Evolutionary conservation across 2,113 vertebrate species (phyloP).

Genomic region (Damaliscus lunatus): DNA sequence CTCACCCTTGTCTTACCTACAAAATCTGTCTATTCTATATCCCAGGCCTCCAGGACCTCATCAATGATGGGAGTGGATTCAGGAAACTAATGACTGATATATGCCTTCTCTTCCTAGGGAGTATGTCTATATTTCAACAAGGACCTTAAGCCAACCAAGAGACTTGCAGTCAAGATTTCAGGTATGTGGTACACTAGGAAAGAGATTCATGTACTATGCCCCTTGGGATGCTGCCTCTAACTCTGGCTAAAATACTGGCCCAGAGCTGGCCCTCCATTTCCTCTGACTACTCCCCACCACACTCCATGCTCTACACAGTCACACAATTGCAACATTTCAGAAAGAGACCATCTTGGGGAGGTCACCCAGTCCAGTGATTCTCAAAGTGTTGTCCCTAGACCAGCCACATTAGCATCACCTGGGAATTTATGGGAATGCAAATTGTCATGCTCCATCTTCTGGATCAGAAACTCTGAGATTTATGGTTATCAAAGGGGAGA

Average conservation of each 20-base stretch:
- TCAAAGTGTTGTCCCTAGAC: background rate
- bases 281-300: background rate
- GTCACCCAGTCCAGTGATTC: background rate
- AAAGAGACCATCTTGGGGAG: background rate
- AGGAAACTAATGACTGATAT: background rate
- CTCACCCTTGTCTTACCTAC: background rate
- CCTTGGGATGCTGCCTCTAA: background rate
- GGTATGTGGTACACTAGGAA: background rate
- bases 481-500: background rate
- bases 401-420: background rate
- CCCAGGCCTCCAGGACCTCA: background rate
- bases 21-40: background rate
- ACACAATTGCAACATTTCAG: background rate
- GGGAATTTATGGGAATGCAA: background rate
- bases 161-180: background rate
- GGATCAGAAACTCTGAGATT: background rate
- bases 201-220: background rate
- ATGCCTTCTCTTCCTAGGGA: background rate
- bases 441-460: background rate
- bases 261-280: background rate
- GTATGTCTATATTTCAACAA: background rate
- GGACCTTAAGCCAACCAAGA: background rate
- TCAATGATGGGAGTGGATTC: background rate
- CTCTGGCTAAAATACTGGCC: background rate
- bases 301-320: background rate